A percentile compares a stretch with the other conserved stretches of the same genome.
Conservation (phyloP, 2,797 vertebrate genomes). For the Ceryle rudis region DNA sequence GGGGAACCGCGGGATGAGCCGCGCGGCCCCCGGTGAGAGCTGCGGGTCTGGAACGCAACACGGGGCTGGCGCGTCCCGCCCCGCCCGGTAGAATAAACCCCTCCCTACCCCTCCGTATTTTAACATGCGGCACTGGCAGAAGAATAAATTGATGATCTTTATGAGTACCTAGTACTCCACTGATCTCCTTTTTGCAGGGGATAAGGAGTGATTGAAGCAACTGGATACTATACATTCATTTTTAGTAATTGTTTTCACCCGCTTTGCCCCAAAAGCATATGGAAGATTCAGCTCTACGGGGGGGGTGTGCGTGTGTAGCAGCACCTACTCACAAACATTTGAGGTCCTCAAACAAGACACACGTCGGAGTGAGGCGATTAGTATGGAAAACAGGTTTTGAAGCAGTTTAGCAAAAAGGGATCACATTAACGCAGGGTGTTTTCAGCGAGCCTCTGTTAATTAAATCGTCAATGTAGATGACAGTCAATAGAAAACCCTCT, state of each 20-base stretch:
- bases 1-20: not conserved
- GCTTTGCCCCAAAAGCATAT: not conserved
- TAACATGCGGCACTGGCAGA: not conserved
- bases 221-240: not conserved
- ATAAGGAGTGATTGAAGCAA: slow-evolving; percentile 30
- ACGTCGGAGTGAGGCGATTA: accelerated
- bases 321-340: not conserved
- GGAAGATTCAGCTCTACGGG: not conserved
- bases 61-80: not conserved
- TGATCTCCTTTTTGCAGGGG: not conserved
- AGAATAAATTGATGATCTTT: not conserved
- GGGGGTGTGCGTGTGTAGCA: not conserved
- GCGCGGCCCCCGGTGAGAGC: accelerated
- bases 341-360: not conserved
- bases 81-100: too few species aligned
- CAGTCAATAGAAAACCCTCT: not conserved
- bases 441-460: not conserved
- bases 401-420: not conserved
- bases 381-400: not conserved
- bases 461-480: not conserved
- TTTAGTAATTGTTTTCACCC: not conserved
- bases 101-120: too few species aligned
- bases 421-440: not conserved
- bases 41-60: accelerated
- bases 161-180: not conserved